phyloP scores from a whole-genome alignment of 2,797 vertebrate species.

The Selene dorsalis region DNA sequence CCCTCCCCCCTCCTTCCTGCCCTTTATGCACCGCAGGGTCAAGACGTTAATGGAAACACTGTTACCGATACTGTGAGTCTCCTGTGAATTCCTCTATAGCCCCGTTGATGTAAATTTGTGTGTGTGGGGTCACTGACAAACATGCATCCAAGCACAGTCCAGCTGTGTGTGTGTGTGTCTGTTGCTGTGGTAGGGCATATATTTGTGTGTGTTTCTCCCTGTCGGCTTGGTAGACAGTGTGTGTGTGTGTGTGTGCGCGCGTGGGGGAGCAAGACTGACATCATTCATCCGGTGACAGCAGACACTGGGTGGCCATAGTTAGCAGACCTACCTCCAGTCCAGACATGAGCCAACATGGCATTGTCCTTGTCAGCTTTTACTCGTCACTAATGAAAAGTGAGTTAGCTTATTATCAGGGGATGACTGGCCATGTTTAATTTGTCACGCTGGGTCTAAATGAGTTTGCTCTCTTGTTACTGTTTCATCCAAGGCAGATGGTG shows the following conservation, averaged over 20 bases:
- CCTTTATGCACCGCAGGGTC: constrained; percentile 38
- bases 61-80: constrained; percentile 46
- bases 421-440: constrained; percentile 60
- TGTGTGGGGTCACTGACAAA: constrained; percentile 36
- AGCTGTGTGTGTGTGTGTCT: not conserved
- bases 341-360: constrained; percentile 17
- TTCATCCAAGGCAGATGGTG: constrained; percentile 78
- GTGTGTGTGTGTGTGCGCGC: not conserved
- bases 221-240: not conserved
- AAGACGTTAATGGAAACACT: constrained; percentile 47
- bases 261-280: not conserved
- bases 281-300: constrained; percentile 17
- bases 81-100: constrained; percentile 20
- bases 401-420: constrained; percentile 51
- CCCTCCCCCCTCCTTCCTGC: not conserved
- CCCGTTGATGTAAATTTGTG: not conserved
- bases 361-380: constrained; percentile 35
- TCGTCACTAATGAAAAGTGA: constrained; percentile 61
- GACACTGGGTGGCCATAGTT: constrained; percentile 9
- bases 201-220: constrained; percentile 24
- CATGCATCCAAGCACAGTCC: constrained; percentile 15
- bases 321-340: constrained; percentile 3
- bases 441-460: constrained; percentile 58
- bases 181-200: not conserved
- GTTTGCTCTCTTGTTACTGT: constrained; percentile 76